These are phyloP conservation scores for Leptogaster cylindrica DNA, from an alignment of 2,888 invertebrate species.

Conservation along the genomic window DNA sequence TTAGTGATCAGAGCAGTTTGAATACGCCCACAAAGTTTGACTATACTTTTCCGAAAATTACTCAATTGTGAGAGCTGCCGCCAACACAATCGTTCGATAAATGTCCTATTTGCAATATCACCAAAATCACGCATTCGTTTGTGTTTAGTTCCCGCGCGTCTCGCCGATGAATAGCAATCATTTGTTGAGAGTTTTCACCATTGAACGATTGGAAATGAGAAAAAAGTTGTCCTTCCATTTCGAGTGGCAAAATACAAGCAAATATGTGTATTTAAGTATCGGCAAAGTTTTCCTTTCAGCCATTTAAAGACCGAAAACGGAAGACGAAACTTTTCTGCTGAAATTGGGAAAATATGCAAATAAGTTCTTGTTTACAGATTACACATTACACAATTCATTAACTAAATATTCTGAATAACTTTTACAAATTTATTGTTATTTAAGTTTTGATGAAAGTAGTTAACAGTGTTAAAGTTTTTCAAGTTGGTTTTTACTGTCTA, in stretches of 20 bases:
- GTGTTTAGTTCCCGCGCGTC: not conserved
- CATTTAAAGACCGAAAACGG: not conserved
- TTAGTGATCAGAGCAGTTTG: not conserved
- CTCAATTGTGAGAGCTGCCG: not conserved
- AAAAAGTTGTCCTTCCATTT: not conserved
- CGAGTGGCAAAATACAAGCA: not conserved
- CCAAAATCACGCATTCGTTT: not conserved
- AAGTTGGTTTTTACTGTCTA: too few species aligned
- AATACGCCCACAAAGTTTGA: not conserved
- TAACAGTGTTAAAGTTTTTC: too few species aligned
- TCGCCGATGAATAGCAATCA: not conserved
- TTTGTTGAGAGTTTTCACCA: not conserved
- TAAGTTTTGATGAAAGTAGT: too few species aligned
- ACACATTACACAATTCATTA: slow-evolving; percentile 9
- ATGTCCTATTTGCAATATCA: not conserved
- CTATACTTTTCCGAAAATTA: not conserved
- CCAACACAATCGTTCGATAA: not conserved
- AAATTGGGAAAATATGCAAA: not conserved
- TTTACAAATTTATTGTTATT: too few species aligned
- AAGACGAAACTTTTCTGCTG: not conserved
- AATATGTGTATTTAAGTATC: not conserved
- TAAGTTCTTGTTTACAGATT: not conserved
- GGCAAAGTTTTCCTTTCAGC: not conserved
- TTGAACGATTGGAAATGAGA: not conserved
- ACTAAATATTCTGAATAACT: not conserved